Evolutionary conservation across 2,797 vertebrate genomes (phyloP).

Genomic region (Lacerta agilis): DNA sequence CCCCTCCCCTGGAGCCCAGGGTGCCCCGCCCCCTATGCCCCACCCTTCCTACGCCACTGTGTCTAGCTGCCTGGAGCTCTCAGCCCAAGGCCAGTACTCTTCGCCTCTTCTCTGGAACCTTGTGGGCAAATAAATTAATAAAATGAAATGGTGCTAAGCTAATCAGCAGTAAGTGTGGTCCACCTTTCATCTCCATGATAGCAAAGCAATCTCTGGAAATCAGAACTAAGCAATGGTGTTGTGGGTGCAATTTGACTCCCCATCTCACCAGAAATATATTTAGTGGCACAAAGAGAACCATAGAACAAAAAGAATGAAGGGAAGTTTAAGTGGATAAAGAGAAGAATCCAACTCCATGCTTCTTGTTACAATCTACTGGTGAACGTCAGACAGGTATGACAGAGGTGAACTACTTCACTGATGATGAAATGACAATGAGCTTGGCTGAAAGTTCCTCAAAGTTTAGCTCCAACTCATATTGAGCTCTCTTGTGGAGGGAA

Average conservation of each 20-base stretch:
- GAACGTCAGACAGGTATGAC: no score
- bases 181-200: no score
- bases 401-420: no score
- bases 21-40: no score
- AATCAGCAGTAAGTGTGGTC: neutral
- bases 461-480: neutral
- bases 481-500: neutral
- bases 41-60: no score
- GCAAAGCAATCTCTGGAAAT: neutral
- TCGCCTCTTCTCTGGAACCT: neutral
- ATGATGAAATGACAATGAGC: neutral
- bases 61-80: neutral
- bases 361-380: neutral
- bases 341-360: neutral
- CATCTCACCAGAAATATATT: neutral
- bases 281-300: neutral
- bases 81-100: neutral
- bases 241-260: neutral
- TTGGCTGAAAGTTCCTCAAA: neutral
- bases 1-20: no score
- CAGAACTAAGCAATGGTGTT: neutral
- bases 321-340: neutral
- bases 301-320: neutral
- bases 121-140: neutral
- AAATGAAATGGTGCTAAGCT: neutral